These are phyloP conservation scores for Phrixothrix hirtus DNA, from an alignment of 2,888 invertebrate species.

Conservation along the genomic window DNA sequence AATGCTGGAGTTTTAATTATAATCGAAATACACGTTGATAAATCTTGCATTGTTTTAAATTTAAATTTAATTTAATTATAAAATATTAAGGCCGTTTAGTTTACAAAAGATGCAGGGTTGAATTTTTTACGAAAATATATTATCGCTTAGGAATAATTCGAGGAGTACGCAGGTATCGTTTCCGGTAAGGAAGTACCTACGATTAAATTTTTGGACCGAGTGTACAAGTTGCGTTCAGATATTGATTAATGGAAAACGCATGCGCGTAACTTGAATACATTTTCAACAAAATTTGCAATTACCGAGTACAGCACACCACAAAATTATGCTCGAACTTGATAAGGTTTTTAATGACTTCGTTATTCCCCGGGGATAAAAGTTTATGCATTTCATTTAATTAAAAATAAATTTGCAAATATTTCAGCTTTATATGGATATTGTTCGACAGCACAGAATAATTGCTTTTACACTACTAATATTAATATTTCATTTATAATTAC, in stretches of 20 bases:
- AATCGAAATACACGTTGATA: too few species aligned
- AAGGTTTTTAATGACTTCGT: slow-evolving; percentile 38
- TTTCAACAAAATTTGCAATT: slow-evolving; percentile 55
- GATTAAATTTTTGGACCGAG: slow-evolving; percentile 40
- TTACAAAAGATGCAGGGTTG: too few species aligned
- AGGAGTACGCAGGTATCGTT: slow-evolving; percentile 21
- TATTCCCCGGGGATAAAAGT: slow-evolving; percentile 29
- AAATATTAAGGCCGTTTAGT: too few species aligned
- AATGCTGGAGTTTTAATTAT: too few species aligned
- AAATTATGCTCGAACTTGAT: slow-evolving; percentile 50
- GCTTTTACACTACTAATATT: slow-evolving; percentile 9
- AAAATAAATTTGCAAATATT: slow-evolving; percentile 31
- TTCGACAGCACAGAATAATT: slow-evolving; percentile 14
- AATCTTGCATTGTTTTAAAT: not conserved
- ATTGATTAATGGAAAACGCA: slow-evolving; percentile 49
- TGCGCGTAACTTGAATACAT: slow-evolving; percentile 42
- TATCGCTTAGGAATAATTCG: not conserved
- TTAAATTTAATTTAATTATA: not conserved
- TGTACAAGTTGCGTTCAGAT: slow-evolving; percentile 43
- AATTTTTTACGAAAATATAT: too few species aligned
- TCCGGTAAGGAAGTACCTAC: slow-evolving; percentile 25
- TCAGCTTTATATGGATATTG: slow-evolving; percentile 22
- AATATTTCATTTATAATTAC: slow-evolving; percentile 5
- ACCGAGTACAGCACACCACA: slow-evolving; percentile 55
- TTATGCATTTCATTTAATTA: slow-evolving; percentile 31